A percentile compares a stretch with the other conserved stretches of the same genome.
Conservation (phyloP, 2,113 vertebrate species). For the Lepidothrix coronata region DNA sequence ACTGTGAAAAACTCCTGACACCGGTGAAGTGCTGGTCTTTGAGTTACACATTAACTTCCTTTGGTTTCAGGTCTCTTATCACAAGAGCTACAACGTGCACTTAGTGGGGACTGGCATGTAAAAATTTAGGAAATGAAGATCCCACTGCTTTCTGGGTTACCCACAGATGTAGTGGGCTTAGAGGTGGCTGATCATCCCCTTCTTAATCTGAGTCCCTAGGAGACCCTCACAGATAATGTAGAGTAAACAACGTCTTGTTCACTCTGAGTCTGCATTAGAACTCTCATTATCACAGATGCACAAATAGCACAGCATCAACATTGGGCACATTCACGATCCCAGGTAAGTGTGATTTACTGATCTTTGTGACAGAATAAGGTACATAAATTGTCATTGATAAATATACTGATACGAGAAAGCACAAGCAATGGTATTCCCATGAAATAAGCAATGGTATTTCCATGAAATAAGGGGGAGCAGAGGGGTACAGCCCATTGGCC, state of each 20-base stretch:
- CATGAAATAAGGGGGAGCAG: not conserved
- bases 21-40: not conserved
- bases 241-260: not conserved
- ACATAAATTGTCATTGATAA: not conserved
- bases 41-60: not conserved
- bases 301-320: not conserved
- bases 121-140: not conserved
- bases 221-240: not conserved
- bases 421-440: not conserved
- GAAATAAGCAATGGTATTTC: not conserved
- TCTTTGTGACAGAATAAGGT: not conserved
- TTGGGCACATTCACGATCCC: not conserved
- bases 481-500: not conserved
- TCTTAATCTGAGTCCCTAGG: not conserved
- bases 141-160: not conserved
- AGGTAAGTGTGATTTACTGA: not conserved
- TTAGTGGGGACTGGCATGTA: not conserved
- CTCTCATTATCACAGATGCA: fast-evolving
- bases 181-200: not conserved
- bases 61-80: not conserved
- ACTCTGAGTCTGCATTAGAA: not conserved
- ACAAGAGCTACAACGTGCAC: not conserved
- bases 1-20: not conserved
- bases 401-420: not conserved
- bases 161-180: not conserved